Evolutionary conservation across 2,113 vertebrate genomes (phyloP), one percentile per base, ranked within the genome.

Genomic region (Acrocephalus kingi): DNA sequence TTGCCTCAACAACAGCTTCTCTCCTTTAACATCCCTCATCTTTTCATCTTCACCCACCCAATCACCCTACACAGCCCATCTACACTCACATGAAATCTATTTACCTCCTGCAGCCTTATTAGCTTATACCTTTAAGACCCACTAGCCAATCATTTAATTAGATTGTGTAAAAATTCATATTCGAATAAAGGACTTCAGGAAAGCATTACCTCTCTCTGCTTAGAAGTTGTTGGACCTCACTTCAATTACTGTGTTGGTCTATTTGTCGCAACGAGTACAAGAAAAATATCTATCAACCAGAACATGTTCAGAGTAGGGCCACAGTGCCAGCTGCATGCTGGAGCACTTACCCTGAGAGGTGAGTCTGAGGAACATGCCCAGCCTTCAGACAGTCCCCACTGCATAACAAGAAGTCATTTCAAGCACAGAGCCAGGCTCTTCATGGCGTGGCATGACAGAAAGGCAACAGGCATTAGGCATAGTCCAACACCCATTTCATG

Each of bases 301-400:
- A 80, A 56, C 13, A 33, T 6, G 3, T 83, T 63, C 48, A 52
- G 22, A 7, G 6, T 15, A n/a, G 13, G 31, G 37, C 48, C 59
- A 37, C 6, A 21, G 21, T 4, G 6, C n/a, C 0, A 0, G 13
- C 2, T 80, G 62, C 2, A 1, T 51, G 48, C 49, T 77, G n/a
- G 21, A 87, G 37, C 58, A 43, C 9, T 28, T 9, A 13, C 21
- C 11, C 35, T 45, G 55, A 21, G 27, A 73, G 5, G 6, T 5
- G 4, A 93, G 5, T 10, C 30, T 59, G 58, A 80, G 27, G 27
- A 22, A 87, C 23, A 31, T 49, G 27, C 45, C 59, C 77, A 84
- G 51, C 6, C 76, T 71, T 81, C 69, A 75, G 59, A n/a, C 27
- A 56, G 63, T 35, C 8, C 27, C 6, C 18, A 43, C 41, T 15